Conservation (phyloP, 1,140 invertebrate genomes). For the Euura saliciscinereae region DNA sequence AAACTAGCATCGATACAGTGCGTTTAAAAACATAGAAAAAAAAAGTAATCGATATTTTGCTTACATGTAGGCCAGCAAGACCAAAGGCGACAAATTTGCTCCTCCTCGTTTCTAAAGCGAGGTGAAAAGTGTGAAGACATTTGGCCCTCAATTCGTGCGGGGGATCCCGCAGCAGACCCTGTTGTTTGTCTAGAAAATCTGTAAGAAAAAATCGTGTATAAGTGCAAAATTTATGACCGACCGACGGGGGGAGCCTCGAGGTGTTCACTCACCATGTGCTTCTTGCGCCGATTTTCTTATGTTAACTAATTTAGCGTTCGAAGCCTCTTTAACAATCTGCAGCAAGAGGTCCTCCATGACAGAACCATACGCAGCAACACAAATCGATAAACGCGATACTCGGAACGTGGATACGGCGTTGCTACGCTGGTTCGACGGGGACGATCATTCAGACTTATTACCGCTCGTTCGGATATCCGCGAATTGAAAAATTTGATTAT, state of each 20-base stretch:
- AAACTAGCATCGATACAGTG: background rate
- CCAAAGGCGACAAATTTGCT: conserved; percentile 83
- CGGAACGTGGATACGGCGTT: background rate
- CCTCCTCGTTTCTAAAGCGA: conserved; percentile 85
- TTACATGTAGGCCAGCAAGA: conserved; percentile 84
- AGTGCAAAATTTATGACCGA: conserved; percentile 26
- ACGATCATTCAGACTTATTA: too few species aligned
- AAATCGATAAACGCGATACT: conserved; percentile 7
- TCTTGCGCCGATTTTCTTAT: conserved; percentile 79
- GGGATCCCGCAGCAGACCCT: conserved; percentile 76
- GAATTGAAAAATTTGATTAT: too few species aligned
- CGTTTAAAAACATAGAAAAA: too few species aligned
- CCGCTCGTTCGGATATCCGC: too few species aligned
- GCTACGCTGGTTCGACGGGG: too few species aligned
- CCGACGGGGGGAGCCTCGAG: conserved; percentile 29
- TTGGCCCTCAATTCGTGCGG: conserved; percentile 83
- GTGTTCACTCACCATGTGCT: conserved; percentile 71
- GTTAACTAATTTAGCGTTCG: conserved; percentile 72
- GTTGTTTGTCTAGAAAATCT: conserved; percentile 85
- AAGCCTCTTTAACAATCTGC: conserved; percentile 79
- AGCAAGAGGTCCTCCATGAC: conserved; percentile 83
- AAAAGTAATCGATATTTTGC: conserved; percentile 42
- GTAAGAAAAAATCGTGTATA: conserved; percentile 34
- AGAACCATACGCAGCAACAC: conserved; percentile 15
- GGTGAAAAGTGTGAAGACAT: conserved; percentile 81